Evolutionary conservation across 2,797 vertebrate genomes (phyloP), one percentile per base, ranked within the genome.

Genomic region (Cuculus canorus): DNA sequence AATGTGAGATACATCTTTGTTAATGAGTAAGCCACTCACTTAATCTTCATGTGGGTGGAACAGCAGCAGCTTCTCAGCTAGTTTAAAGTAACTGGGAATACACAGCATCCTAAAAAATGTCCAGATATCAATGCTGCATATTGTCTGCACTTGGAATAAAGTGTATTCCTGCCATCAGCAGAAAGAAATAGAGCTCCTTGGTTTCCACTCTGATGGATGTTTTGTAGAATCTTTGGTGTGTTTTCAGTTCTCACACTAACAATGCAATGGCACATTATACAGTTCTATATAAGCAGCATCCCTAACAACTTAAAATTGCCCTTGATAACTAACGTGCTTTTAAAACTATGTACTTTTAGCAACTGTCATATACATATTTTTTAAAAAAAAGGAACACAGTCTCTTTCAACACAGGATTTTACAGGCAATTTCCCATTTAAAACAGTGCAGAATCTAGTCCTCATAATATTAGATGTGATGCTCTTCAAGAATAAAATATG

Each of bases 401-500:
- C 24, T 59, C 57, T 72, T 85, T 60, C n/a, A 61, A 37, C 35
- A 57, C 9, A 30, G 63, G 53, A 81, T 85, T 91, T 94, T 73
- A 56, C 61, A 52, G 53, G 32, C 18, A 80, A 61, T 63, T 39
- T 63, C 48, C 48, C 63, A 86, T 53, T 56, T 90, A 76, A 89
- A 92, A 89, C 32, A 77, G 54, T 77, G 32, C n/a, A 88, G 64
- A 91, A 94, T 66, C 63, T 50, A 81, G 64, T 52, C 64, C 82
- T 63, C 63, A 89, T 90, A 96, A 86, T 69, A 92, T 59, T 68
- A 93, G 35, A 39, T 35, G 25, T 68, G 50, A 66, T 84, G 66
- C 59, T 83, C 89, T 92, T 85, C 19, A 91, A 70, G 88, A 81
- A 88, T 75, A 96, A 78, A 88, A 93, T 92, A 95, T 79, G 84